Evolutionary conservation across 2,113 vertebrate species (phyloP).

Genomic region (Tragelaphus scriptus): DNA sequence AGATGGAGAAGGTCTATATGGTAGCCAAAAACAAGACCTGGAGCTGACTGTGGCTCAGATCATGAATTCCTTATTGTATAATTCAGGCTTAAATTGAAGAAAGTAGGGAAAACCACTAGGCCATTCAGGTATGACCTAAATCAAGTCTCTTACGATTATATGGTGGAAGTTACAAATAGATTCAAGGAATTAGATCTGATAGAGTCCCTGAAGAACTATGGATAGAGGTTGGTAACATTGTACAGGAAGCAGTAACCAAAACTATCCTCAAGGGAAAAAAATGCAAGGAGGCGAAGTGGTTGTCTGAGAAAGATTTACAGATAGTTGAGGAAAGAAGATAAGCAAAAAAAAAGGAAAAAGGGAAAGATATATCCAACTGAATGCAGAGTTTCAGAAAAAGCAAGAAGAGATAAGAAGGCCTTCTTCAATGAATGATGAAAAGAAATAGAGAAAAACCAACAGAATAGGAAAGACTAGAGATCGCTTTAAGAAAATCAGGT

Average conservation of each 20-base stretch:
- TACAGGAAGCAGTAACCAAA: neutral
- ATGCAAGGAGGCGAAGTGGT: neutral
- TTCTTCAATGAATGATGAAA: neutral
- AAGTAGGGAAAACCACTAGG: neutral
- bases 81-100: neutral
- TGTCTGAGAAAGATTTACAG: neutral
- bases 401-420: neutral
- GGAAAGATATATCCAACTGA: neutral
- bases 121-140: neutral
- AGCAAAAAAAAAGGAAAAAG: neutral
- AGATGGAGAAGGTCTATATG: neutral
- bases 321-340: neutral
- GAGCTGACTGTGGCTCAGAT: neutral
- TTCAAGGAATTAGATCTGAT: neutral
- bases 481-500: neutral
- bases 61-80: neutral
- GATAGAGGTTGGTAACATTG: neutral
- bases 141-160: accelerated
- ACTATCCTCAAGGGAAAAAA: neutral
- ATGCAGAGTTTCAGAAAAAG: neutral
- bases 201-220: neutral
- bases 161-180: neutral
- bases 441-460: neutral
- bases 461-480: neutral
- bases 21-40: neutral